Percentiles rank a stretch among this genome's conserved stretches.
Conservation (phyloP, 2,797 vertebrate genomes). For the Galago senegalensis region DNA sequence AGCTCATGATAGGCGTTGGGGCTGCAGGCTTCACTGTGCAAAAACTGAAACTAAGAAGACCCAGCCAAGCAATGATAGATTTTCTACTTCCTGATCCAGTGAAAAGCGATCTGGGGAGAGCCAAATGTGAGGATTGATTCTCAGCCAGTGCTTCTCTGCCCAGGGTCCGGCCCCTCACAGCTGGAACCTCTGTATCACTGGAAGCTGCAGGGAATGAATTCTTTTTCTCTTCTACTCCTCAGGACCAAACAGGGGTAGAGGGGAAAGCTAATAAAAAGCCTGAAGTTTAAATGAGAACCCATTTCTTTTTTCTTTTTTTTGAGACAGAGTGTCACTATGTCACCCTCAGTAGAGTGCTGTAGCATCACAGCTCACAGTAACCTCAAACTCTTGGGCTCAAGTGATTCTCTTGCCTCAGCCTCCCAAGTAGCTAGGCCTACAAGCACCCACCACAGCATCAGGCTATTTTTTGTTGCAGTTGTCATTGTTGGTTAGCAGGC, state of each 20-base stretch:
- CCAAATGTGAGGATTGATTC: not conserved
- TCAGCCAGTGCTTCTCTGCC: not conserved
- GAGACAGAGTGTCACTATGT: too few relatives aligned
- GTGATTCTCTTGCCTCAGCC: too few relatives aligned
- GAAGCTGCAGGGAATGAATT: not conserved
- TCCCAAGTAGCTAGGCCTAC: too few relatives aligned
- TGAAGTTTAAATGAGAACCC: not conserved
- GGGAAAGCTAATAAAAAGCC: not conserved
- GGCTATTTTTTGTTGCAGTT: too few relatives aligned
- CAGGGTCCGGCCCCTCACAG: not conserved
- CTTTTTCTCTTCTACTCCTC: not conserved
- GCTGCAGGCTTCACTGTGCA: not conserved
- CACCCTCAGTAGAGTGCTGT: too few relatives aligned
- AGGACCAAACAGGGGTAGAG: not conserved
- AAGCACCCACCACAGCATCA: too few relatives aligned
- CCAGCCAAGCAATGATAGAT: not conserved
- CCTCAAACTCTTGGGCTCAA: too few relatives aligned
- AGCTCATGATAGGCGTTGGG: not conserved
- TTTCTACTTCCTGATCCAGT: slow-evolving; percentile 41
- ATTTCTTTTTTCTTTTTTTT: slow-evolving; percentile 45
- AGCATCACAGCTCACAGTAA: too few relatives aligned
- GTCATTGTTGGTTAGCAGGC: too few relatives aligned
- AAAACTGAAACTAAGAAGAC: slow-evolving; percentile 58
- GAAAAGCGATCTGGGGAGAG: not conserved
- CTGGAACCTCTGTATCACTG: not conserved